phyloP scores from a whole-genome alignment of 1,140 invertebrate genomes.

The Tribolium madens region DNA sequence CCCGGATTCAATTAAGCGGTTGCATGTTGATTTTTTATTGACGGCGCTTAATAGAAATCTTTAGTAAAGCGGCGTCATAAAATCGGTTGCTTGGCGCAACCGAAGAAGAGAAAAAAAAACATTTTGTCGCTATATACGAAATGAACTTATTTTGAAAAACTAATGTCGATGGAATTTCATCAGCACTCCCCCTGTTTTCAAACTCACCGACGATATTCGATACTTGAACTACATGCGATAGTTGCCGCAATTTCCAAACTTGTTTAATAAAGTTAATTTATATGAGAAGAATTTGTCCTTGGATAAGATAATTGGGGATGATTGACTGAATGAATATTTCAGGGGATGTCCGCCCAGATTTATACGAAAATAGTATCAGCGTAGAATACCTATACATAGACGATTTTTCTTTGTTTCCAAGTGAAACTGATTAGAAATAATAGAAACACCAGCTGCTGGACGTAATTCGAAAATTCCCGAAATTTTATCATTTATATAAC shows the following conservation, averaged over 20 bases:
- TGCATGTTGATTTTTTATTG: conserved; percentile 23
- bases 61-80: not conserved
- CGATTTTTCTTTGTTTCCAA: not conserved
- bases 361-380: not conserved
- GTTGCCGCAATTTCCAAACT: conserved; percentile 4
- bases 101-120: no score
- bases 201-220: not conserved
- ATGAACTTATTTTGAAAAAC: not conserved
- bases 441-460: not conserved
- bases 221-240: not conserved
- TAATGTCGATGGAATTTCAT: not conserved
- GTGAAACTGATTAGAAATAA: not conserved
- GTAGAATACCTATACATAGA: not conserved
- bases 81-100: conserved; percentile 1
- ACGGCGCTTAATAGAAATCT: conserved; percentile 6
- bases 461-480: not conserved
- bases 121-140: not conserved
- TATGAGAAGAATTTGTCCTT: not conserved
- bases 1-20: not conserved
- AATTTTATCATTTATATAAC: not conserved
- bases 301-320: not conserved
- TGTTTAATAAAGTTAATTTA: conserved; percentile 9
- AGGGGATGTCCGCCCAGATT: not conserved
- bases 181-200: not conserved
- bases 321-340: not conserved